phyloP scores from a whole-genome alignment of 1,140 invertebrate species.

The Drosophila repletoides region DNA sequence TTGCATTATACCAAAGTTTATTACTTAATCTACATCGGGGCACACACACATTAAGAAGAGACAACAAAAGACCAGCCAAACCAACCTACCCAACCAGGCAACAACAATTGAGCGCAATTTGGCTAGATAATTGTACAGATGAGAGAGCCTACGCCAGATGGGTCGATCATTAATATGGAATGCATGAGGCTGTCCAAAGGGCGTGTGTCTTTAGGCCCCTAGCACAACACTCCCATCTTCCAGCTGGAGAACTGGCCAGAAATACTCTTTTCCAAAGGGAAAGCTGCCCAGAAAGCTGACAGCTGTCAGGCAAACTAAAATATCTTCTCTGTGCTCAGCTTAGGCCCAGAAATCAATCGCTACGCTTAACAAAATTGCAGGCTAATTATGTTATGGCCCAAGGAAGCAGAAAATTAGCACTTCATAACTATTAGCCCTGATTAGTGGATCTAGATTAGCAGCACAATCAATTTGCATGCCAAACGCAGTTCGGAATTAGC shows the following conservation, averaged over 20 bases:
- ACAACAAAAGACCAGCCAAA: constrained; percentile 41
- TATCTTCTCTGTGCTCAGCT: neutral
- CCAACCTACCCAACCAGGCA: no score
- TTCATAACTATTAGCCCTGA: constrained; percentile 12
- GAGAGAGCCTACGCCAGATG: constrained; percentile 2
- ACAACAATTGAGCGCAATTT: constrained; percentile 61
- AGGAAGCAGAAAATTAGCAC: constrained; percentile 11
- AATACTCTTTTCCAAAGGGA: constrained; percentile 4
- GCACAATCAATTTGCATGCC: constrained; percentile 23
- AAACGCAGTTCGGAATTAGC: no score
- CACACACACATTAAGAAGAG: constrained; percentile 62
- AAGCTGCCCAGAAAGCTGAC: constrained; percentile 8
- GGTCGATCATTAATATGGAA: constrained; percentile 59
- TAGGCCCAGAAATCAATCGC: constrained; percentile 31
- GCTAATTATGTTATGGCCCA: constrained; percentile 15
- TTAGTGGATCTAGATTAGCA: neutral
- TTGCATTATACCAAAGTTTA: constrained; percentile 65
- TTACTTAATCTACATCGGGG: constrained; percentile 66
- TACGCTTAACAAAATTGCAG: constrained; percentile 4
- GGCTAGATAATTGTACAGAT: constrained; percentile 41
- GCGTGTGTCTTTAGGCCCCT: constrained; percentile 8
- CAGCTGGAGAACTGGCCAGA: constrained; percentile 2
- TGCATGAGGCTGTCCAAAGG: constrained; percentile 23
- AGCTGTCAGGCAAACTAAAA: constrained; percentile 1
- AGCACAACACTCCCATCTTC: constrained; percentile 4